phyloP scores from a whole-genome alignment of 1,140 invertebrate species.

The Bradysia coprophila region DNA sequence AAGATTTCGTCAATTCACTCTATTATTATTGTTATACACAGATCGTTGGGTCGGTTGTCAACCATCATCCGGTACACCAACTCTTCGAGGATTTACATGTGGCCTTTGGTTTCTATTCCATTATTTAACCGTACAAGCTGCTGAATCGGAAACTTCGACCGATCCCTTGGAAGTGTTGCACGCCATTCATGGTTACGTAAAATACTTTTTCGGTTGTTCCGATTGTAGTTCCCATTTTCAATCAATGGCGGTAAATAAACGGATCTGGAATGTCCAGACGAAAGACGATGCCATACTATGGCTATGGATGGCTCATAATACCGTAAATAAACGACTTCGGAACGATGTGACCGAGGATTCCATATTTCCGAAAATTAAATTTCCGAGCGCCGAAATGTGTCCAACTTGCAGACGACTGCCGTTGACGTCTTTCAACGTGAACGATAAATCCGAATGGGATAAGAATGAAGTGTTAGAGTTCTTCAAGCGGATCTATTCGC shows the following conservation, averaged over 20 bases:
- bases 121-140: conserved; percentile 68
- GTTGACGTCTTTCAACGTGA: background rate
- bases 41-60: conserved; percentile 62
- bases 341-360: conserved; percentile 85
- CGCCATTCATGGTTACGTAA: conserved; percentile 76
- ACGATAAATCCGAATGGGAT: conserved; percentile 38
- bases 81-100: conserved; percentile 82
- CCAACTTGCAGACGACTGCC: conserved; percentile 32
- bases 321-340: conserved; percentile 72
- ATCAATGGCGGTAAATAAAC: conserved; percentile 48
- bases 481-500: conserved; percentile 52
- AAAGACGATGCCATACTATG: conserved; percentile 68
- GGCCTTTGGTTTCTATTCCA: conserved; percentile 93
- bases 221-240: conserved; percentile 78
- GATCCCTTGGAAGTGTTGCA: conserved; percentile 48
- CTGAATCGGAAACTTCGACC: conserved; percentile 23
- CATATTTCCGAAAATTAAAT: conserved; percentile 73
- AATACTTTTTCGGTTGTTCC: conserved; percentile 84
- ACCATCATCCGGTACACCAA: conserved; percentile 40
- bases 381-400: conserved; percentile 55
- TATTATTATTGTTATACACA: no score
- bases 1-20: background rate
- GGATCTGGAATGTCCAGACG: conserved; percentile 44
- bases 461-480: conserved; percentile 50
- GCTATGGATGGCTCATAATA: conserved; percentile 91